Base-by-base conservation (phyloP, 1,140 invertebrate species). In the Lordiphosa mommai region DNA sequence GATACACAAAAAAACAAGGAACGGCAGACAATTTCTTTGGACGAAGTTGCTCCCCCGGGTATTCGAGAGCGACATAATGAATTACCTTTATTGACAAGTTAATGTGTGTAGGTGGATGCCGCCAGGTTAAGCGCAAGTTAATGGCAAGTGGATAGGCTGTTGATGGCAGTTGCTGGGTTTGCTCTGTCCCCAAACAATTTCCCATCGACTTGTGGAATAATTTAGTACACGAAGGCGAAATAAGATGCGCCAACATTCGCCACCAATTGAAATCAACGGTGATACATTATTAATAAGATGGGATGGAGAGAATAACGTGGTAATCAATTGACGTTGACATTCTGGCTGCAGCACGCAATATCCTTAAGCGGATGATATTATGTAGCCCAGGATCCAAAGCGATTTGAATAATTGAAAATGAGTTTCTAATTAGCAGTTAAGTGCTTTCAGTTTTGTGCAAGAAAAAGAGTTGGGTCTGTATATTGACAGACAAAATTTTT, bases 71-170 rank as follows among this genome's bases (percentile, higher is more conserved):
- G 85, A 87, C 85, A 87, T 87, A 87, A 87, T 87, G 85, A 87
- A 87, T 87, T 87, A 87, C 85, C 85, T 87, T 87, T 87, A 87
- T 87, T 87, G 85, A 87, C 85, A 87, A 85, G 38, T 87, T 87
- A 87, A 87, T 85, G 84, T 87, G 87, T 87, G 87, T 87, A 66
- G 85, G 73, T 82, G 79, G 40, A 43, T 43, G 44, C 20, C 40
- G 47, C 38, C 65, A 59, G 64, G 40, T 65, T 66, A 72, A 67
- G 60, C 61, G 47, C 33, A 49, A 27, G 33, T 84, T 85, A 85
- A 84, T 79, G 79, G 64, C 80, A 79, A 71, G 50, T 61, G 46
- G 68, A 84, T 85, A 85, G 79, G 77, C 77, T 84, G 77, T 84
- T 84, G 72, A 84, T 82, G 77, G 57, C 12, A 17, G 23, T 27